phyloP scores from a whole-genome alignment of 1,140 invertebrate species.

The Aplysia californica region DNA sequence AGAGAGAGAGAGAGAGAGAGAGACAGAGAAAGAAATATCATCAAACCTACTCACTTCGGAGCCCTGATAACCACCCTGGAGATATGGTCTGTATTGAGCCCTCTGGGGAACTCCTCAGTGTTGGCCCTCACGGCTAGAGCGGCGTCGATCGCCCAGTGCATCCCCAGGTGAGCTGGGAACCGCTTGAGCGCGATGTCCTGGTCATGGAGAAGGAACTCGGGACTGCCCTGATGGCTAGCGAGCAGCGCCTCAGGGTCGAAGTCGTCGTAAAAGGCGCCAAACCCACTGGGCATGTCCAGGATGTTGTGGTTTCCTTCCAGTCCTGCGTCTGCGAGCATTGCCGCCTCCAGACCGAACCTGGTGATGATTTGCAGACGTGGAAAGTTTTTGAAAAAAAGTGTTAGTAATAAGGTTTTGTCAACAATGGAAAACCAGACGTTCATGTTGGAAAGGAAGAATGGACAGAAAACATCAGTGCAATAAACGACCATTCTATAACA shows the following conservation, averaged over 20 bases:
- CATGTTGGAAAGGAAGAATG: no score
- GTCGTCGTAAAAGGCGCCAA: constrained; percentile 54
- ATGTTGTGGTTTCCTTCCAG: constrained; percentile 54
- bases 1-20: background rate
- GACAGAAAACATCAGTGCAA: no score
- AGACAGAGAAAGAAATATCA: background rate
- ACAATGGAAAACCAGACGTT: no score
- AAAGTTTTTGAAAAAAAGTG: no score
- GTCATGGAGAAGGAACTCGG: constrained; percentile 18
- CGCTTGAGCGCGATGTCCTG: constrained; percentile 57
- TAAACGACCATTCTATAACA: no score
- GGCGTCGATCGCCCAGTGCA: constrained; percentile 60
- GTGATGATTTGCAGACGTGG: no score
- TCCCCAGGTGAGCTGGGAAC: constrained; percentile 55
- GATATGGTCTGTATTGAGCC: no score
- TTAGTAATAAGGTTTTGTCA: no score
- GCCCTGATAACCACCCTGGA: no score
- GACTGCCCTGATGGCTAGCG: constrained; percentile 3
- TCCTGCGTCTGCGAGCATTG: constrained; percentile 47
- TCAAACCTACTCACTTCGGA: no score
- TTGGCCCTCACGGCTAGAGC: constrained; percentile 34
- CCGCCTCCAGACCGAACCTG: constrained; percentile 53
- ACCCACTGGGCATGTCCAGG: constrained; percentile 49
- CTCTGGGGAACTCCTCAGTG: no score
- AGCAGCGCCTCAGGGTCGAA: constrained; percentile 46